Percentiles rank a stretch among this genome's conserved stretches.
These are phyloP conservation scores for Pandemis heparana DNA, from an alignment of 2,888 invertebrate species.

Conservation along the genomic window DNA sequence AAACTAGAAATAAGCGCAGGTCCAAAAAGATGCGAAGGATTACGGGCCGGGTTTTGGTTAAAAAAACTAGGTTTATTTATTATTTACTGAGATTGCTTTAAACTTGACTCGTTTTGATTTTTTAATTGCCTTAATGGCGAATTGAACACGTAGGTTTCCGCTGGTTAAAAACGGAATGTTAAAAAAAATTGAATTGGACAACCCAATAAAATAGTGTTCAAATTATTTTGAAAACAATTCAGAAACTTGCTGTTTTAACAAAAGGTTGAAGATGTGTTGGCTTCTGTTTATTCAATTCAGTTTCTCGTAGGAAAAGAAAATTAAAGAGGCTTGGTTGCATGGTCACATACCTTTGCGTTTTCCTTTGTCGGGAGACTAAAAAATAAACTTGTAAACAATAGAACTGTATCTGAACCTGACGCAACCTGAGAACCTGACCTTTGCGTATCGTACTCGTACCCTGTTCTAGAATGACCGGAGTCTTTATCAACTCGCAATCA, in stretches of 20 bases:
- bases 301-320: too few species aligned
- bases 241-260: too few species aligned
- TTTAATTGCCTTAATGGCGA: too few species aligned
- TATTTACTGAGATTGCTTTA: neutral
- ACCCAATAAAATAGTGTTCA: too few species aligned
- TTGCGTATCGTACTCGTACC: neutral
- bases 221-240: too few species aligned
- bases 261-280: too few species aligned
- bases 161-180: too few species aligned
- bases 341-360: neutral
- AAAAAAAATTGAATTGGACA: too few species aligned
- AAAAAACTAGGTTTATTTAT: neutral
- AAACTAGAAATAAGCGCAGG: neutral
- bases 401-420: neutral
- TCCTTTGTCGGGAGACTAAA: neutral
- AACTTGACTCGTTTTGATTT: too few species aligned
- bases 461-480: neutral
- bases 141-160: too few species aligned
- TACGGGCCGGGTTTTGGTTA: neutral
- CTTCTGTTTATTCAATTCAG: too few species aligned
- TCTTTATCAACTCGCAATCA: neutral
- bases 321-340: neutral
- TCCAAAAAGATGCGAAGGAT: constrained; percentile 2
- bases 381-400: neutral
- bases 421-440: constrained; percentile 1